phyloP scores from a whole-genome alignment of 2,888 invertebrate genomes.

The Eremobia ochroleuca region DNA sequence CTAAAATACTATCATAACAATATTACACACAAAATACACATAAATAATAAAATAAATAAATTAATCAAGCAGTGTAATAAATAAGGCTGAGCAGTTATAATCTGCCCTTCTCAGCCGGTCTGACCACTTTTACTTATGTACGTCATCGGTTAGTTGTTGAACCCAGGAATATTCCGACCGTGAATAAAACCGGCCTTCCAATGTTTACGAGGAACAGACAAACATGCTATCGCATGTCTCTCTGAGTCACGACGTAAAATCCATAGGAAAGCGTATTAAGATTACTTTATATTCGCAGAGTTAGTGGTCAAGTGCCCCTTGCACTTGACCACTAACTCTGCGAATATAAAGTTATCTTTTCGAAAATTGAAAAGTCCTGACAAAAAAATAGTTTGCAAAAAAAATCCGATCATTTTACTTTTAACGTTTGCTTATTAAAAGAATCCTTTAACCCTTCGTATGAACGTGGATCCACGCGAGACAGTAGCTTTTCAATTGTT shows the following conservation, averaged over 20 bases:
- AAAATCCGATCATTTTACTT: no score
- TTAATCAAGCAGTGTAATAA: background rate
- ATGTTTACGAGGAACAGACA: constrained; percentile 21
- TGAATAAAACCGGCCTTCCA: constrained; percentile 62
- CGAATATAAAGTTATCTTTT: background rate
- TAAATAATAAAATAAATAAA: no score
- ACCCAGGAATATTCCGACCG: constrained; percentile 64
- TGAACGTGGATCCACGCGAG: no score
- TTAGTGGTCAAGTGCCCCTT: background rate
- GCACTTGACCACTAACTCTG: no score
- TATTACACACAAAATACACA: no score
- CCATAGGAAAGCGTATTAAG: constrained; percentile 41
- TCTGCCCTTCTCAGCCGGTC: constrained; percentile 4
- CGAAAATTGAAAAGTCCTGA: background rate
- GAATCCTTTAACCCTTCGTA: no score
- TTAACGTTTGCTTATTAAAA: no score
- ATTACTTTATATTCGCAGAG: constrained; percentile 10
- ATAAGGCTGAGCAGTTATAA: constrained; percentile 7
- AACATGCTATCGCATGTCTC: background rate
- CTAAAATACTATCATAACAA: background rate
- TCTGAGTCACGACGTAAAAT: constrained; percentile 65
- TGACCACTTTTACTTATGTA: constrained; percentile 49
- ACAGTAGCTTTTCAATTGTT: no score
- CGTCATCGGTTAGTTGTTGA: constrained; percentile 49
- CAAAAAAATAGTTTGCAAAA: background rate